phyloP scores from a whole-genome alignment of 2,113 vertebrate genomes.

The Carollia perspicillata region DNA sequence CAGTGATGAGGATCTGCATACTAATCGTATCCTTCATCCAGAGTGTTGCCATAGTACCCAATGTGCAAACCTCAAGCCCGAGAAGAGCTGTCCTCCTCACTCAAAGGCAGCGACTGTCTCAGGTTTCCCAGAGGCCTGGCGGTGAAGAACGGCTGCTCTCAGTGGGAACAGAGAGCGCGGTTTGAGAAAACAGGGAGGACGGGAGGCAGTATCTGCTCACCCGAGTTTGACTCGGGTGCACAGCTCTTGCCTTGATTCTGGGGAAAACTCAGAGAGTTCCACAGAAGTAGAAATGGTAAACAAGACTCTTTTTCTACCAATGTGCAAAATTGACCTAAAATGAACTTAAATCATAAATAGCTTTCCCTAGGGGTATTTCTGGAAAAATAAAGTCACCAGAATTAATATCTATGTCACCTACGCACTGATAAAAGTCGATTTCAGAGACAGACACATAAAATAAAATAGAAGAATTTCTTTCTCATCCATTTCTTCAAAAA shows the following conservation, averaged over 20 bases:
- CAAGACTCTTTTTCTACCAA: neutral
- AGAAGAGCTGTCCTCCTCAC: neutral
- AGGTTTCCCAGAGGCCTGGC: neutral
- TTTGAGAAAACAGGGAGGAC: neutral
- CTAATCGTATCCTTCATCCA: slow-evolving; percentile 26
- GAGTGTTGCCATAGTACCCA: slow-evolving; percentile 30
- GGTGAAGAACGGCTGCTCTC: neutral
- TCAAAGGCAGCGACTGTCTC: neutral
- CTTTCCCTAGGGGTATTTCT: neutral
- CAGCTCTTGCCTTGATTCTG: neutral
- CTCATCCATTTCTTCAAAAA: neutral
- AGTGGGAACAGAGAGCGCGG: fast-evolving
- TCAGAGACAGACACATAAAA: neutral
- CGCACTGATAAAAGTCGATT: neutral
- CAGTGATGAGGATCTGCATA: slow-evolving; percentile 47
- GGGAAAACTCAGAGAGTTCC: neutral
- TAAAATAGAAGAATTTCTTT: neutral
- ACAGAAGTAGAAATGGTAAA: neutral
- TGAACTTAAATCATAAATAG: neutral
- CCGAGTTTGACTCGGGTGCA: neutral
- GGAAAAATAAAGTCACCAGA: neutral
- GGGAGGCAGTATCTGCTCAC: neutral
- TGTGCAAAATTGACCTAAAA: neutral
- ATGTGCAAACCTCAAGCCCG: neutral
- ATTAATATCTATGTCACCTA: neutral